Evolutionary conservation across 2,113 vertebrate species (phyloP).

Genomic region (Ailurus styani): DNA sequence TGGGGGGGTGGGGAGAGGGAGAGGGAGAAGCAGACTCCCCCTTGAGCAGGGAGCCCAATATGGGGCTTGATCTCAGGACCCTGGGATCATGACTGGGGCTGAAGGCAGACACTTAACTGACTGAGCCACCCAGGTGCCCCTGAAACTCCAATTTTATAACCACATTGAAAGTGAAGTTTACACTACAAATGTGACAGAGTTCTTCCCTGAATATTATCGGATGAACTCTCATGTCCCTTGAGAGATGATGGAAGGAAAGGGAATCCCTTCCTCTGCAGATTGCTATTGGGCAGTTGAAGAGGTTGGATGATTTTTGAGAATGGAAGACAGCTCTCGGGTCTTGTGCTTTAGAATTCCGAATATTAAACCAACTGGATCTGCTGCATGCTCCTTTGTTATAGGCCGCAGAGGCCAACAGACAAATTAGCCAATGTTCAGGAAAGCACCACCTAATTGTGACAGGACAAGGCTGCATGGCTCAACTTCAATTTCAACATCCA

Average conservation of each 20-base stretch:
- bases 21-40: no score
- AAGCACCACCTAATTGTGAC: background rate
- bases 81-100: no score
- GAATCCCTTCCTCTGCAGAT: background rate
- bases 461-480: background rate
- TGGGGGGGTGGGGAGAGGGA: no score
- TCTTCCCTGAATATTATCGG: background rate
- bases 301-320: background rate
- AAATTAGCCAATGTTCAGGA: background rate
- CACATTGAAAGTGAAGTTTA: conserved; percentile 1
- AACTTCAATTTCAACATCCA: conserved; percentile 9
- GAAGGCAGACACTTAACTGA: no score
- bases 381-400: background rate
- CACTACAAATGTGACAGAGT: background rate
- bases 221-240: background rate
- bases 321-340: background rate
- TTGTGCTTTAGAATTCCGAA: background rate
- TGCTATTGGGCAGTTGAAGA: background rate
- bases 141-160: background rate
- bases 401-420: background rate
- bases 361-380: background rate
- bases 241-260: background rate
- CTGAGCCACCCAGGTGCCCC: no score
- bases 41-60: no score
- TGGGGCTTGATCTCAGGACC: no score